These are phyloP conservation scores for Coptotermes formosanus DNA, from an alignment of 1,140 invertebrate species.

Conservation along the genomic window DNA sequence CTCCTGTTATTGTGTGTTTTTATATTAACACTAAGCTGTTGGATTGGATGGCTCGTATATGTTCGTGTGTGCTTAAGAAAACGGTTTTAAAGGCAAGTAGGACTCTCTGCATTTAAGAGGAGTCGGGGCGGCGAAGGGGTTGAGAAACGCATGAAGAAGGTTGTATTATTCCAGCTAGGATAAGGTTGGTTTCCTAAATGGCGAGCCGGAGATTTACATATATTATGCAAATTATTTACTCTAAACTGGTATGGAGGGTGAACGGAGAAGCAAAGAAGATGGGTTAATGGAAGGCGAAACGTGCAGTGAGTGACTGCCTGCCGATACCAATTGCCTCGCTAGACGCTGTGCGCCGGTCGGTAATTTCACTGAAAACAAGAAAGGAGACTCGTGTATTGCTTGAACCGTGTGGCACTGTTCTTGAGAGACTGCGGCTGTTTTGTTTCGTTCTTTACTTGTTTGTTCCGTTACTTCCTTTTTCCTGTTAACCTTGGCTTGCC, in stretches of 20 bases:
- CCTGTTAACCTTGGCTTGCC: no score
- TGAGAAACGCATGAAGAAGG: no score
- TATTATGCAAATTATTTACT: conserved; percentile 16
- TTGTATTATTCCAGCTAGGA: background rate
- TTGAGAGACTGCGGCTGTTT: no score
- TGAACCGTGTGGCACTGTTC: no score
- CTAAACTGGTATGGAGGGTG: background rate
- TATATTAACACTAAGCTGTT: background rate
- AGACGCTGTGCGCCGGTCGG: no score
- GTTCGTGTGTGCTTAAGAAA: background rate
- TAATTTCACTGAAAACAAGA: no score
- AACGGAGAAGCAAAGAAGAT: no score
- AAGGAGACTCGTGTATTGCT: no score
- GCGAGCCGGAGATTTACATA: background rate
- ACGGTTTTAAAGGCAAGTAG: background rate
- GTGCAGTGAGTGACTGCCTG: background rate
- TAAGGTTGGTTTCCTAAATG: background rate
- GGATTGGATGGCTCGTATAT: background rate
- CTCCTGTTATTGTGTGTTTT: background rate
- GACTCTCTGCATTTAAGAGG: background rate
- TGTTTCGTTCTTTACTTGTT: no score
- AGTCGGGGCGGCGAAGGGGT: no score
- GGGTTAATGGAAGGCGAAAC: no score
- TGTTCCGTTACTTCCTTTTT: no score
- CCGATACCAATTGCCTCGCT: background rate